These are phyloP conservation scores for Polydrusus pterygomalis DNA, from an alignment of 2,888 invertebrate species.

Conservation along the genomic window DNA sequence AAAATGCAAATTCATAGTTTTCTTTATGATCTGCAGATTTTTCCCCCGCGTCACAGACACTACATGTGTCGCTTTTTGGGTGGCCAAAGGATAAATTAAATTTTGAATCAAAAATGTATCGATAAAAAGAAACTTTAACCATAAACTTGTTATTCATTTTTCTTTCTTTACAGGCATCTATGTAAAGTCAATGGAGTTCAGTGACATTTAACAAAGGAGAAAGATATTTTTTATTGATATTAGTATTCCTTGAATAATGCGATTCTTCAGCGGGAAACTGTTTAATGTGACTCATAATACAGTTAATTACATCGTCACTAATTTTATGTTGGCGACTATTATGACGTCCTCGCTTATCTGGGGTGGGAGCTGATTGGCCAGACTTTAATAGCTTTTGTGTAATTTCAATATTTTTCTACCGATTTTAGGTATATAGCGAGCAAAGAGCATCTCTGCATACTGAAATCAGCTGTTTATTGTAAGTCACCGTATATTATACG, in stretches of 20 bases:
- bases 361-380: conserved; percentile 5
- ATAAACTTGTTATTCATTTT: conserved; percentile 19
- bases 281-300: conserved; percentile 17
- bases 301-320: background rate
- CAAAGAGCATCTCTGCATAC: conserved; percentile 5
- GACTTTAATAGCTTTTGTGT: conserved; percentile 5
- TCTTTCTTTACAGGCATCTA: conserved; percentile 33
- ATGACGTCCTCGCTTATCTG: conserved; percentile 5
- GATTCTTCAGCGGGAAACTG: conserved; percentile 39
- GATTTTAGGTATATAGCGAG: conserved; percentile 12
- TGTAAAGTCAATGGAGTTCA: conserved; percentile 42
- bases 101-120: conserved; percentile 30
- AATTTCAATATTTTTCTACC: conserved; percentile 2
- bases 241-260: conserved; percentile 52
- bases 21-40: conserved; percentile 37
- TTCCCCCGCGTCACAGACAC: conserved; percentile 39
- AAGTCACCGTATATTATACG: background rate
- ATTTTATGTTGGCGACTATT: conserved; percentile 17
- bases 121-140: conserved; percentile 32
- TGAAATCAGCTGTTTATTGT: background rate
- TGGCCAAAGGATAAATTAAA: conserved; percentile 44
- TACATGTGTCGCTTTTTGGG: conserved; percentile 42
- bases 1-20: conserved; percentile 44
- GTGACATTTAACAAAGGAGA: conserved; percentile 42
- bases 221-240: conserved; percentile 44